Evolutionary conservation across 2,797 vertebrate genomes (phyloP), one percentile per base, ranked within the genome.

Genomic region (Poliocrania exsul): DNA sequence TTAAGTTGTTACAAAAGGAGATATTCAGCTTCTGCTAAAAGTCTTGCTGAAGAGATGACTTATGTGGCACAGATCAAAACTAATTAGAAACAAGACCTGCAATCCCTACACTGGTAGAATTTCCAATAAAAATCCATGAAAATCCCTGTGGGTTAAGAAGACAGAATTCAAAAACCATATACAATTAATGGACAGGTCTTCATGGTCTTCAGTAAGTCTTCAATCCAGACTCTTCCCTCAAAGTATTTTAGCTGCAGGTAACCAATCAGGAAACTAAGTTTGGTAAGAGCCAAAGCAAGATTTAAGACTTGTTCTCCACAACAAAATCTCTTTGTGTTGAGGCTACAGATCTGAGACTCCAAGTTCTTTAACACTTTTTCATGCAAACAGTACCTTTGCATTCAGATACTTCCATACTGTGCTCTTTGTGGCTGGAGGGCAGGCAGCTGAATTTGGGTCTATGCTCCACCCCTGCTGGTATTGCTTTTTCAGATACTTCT

Each of bases 391-490:
- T 86, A 98, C 98, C 98, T 98, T 98, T 98, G 42, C 96, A 97
- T 94, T 98, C 98, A 7, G 98, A 98, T 4, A 96, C 97, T 90
- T 98, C 98, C 0, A 97, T 96, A 94, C 97, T 97, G n/a, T 96
- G 97, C 81, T 98, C 98, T 87, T 98, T 95, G 9, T 96, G 97
- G 75, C 97, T 97, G 13, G 98, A 98, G n/a, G 98, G 74, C 62
- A 97, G 96, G n/a, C 18, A 82, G 49, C 83, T 97, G 90, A 98
- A 98, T 90, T 97, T 98, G 70, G 92, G 95, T 57, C 97, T 98
- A 16, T 17, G 83, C 17, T 97, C 93, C 56, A 96, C 14, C 72
- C 11, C 94, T 13, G 73, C 42, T 58, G 93, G 90, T 42, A 90
- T 95, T 73, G 95, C 78, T 90, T 96, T 97, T 82, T 97, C 95